Evolutionary conservation across 2,888 invertebrate genomes (phyloP).

Genomic region (Phengaris alcon): DNA sequence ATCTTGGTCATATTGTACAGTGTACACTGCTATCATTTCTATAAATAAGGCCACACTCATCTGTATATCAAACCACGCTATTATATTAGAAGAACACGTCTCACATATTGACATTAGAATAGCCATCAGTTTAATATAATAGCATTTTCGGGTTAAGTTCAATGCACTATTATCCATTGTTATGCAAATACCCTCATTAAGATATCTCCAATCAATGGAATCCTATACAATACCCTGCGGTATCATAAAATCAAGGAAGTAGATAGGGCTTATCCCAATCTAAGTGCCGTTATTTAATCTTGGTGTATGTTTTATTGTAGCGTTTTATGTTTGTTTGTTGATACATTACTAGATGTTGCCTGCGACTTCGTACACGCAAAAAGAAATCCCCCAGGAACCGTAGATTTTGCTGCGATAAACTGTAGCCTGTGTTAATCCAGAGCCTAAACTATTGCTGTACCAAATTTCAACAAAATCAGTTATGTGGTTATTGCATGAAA

Average conservation of each 20-base stretch:
- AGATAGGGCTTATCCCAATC: slow-evolving; percentile 27
- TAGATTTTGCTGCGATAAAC: no score
- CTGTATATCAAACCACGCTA: background rate
- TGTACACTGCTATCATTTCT: no score
- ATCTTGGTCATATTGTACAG: no score
- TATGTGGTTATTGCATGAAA: no score
- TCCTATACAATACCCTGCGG: slow-evolving; percentile 39
- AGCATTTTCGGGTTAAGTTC: slow-evolving; percentile 8
- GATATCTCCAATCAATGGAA: slow-evolving; percentile 23
- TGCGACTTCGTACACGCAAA: no score
- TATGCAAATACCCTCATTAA: slow-evolving; percentile 24
- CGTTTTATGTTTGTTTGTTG: background rate
- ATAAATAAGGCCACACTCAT: no score
- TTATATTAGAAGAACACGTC: background rate
- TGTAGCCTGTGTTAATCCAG: no score
- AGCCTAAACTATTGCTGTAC: no score
- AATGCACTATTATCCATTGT: slow-evolving; percentile 14
- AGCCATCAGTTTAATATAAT: background rate
- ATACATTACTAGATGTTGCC: no score
- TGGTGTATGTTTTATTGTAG: background rate
- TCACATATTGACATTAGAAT: background rate
- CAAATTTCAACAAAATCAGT: no score
- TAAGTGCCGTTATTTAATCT: slow-evolving; percentile 19
- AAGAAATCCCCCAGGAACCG: no score
- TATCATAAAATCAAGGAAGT: slow-evolving; percentile 45